Evolutionary conservation across 2,113 vertebrate genomes (phyloP).

Genomic region (Silurus asotus): DNA sequence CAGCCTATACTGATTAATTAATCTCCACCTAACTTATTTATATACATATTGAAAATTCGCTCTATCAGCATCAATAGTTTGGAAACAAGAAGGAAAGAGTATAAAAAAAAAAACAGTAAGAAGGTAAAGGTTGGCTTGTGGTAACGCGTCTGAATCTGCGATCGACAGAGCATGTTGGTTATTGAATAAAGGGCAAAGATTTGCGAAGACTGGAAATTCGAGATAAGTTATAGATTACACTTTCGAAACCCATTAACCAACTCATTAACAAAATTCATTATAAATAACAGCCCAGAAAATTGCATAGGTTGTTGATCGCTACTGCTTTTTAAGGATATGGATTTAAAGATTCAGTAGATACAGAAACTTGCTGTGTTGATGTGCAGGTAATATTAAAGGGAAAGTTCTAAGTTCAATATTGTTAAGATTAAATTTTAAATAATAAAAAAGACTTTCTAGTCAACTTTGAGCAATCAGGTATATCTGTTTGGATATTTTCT

Average conservation of each 20-base stretch:
- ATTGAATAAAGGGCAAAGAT: neutral
- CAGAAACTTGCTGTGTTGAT: neutral
- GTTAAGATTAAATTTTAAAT: neutral
- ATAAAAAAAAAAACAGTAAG: neutral
- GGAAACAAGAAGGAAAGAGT: neutral
- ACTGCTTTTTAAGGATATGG: neutral
- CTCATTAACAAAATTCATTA: neutral
- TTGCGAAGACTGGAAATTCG: neutral
- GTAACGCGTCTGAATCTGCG: neutral
- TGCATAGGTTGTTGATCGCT: too few relatives aligned
- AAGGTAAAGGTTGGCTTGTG: neutral
- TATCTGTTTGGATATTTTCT: neutral
- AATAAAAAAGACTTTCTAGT: neutral
- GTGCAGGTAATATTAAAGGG: neutral
- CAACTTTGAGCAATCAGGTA: neutral
- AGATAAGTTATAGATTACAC: neutral
- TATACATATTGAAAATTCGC: conserved; percentile 68
- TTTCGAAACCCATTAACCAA: neutral
- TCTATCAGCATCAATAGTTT: conserved; percentile 41
- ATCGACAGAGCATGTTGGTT: neutral
- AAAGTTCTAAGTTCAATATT: neutral
- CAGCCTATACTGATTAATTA: conserved; percentile 68
- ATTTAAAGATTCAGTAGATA: neutral
- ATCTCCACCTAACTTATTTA: conserved; percentile 64
- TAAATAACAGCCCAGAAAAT: neutral